Base-by-base conservation (phyloP, 2,888 invertebrate genomes). In the Beris chalybata region DNA sequence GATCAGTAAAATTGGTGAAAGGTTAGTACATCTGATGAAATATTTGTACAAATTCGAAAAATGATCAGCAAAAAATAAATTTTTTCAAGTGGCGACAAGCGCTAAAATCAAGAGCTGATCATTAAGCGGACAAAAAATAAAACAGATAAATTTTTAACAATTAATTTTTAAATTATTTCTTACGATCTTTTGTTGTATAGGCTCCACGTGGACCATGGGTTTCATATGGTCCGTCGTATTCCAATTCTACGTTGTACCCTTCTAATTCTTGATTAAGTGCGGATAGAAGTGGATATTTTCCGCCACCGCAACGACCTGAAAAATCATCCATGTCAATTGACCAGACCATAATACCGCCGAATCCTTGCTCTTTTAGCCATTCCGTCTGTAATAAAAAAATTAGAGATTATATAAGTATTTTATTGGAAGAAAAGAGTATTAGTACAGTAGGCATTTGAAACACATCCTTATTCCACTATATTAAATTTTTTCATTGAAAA, bases 261-360 rank as follows among this genome's bases (percentile, higher is more conserved):
- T 88, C 85, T 12, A 96, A 83, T 76, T 95, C 94, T 75, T 93
- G 90, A 71, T 88, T 89, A 85, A 96, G 90, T 0, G 95, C 89
- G 64, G 88, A 91, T 69, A 96, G 88, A 54, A 97, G 83, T 0
- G 97, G 97, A 79, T 91, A 97, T 76, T 93, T 94, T 52, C 93
- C 93, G 64, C 90, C 89, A 9, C 95, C 95, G 75, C 97, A 97
- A 9, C 89, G 87, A 9, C 95, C 95, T 70, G 88, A 84, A 83
- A 96, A 97, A 80, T 97, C 97, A 75, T 97, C 97, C 93, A 96
- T 81, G 75, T 97, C 96, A 31, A 96, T 86, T 0, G 95, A 95
- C 96, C 96, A 97, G 58, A 97, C 90, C 94, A 97, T 97, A 66
- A 96, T 93, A 22, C 97, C 97, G 48, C 95, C 96, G 71, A 94